These are phyloP conservation scores for Choloepus hoffmanni DNA, from an alignment of 2,113 vertebrate species.

Conservation along the genomic window DNA sequence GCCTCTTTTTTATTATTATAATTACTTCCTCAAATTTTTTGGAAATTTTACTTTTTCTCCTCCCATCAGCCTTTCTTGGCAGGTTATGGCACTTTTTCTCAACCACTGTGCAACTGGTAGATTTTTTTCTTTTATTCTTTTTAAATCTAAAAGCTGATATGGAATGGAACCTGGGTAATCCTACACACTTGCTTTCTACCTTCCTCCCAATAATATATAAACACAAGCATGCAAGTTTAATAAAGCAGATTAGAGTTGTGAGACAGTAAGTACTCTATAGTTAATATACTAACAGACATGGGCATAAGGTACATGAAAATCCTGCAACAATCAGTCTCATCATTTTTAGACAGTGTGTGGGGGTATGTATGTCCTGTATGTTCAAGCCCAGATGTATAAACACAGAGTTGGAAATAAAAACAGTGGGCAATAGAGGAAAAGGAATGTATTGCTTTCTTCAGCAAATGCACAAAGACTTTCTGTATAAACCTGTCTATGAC, in stretches of 20 bases:
- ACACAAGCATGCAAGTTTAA: not conserved
- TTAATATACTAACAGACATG: constrained; percentile 30
- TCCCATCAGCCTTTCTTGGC: not conserved
- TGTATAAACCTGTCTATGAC: not conserved
- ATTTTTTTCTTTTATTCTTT: constrained; percentile 42
- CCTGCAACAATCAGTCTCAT: not conserved
- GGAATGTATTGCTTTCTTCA: not conserved
- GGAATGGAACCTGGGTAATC: constrained; percentile 11
- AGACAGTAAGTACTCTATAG: not conserved
- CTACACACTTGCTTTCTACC: not conserved
- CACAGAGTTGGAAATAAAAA: not conserved
- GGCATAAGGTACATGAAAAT: not conserved
- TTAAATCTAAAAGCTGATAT: constrained; percentile 14
- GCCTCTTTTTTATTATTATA: not conserved
- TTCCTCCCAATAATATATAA: not conserved
- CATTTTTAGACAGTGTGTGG: not conserved
- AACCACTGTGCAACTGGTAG: not conserved
- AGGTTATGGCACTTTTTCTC: not conserved
- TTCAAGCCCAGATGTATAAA: not conserved
- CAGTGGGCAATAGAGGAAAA: not conserved
- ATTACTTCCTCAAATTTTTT: not conserved
- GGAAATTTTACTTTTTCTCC: not conserved
- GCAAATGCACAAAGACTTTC: not conserved
- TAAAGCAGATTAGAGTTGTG: not conserved
- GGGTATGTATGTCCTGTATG: not conserved